Base-by-base conservation (phyloP, 35 echinoderm and acorn worm genomes). In the Lytechinus pictus region DNA sequence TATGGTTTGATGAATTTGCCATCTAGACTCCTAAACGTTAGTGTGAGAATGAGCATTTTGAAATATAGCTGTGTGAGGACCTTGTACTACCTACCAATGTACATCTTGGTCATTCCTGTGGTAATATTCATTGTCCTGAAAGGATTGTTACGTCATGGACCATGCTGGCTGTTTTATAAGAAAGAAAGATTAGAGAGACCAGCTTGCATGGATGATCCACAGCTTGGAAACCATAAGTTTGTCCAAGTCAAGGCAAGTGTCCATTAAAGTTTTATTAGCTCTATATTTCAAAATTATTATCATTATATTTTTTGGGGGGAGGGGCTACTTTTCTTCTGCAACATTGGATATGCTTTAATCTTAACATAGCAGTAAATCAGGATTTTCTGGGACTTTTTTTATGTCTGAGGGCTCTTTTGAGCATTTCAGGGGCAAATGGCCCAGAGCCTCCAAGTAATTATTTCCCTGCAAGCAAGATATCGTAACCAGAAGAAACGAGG, bases 181-280 rank as follows among this genome's bases (percentile, higher is more conserved):
- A 89, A 71, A 33, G 89, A 94, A 66, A 92, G 95, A 71, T 55
- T 94, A 9, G 54, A 95, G 86, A 95, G 95, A 54, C 96, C 96
- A 13, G 29, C 91, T 6, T 96, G 96, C 95, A 96, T 97, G 96
- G 86, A 97, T 53, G 92, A 97, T 54, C 96, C 91, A 19, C 91
- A 97, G 52, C 95, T 97, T n/a, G 96, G 96, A 9, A 94, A 86
- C 10, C 96, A 97, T 79, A 92, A 95, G 12, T 93, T 96, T 89
- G 52, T 97, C 9, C 92, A 87, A 87, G 92, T 92, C 3, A 94
- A 87, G 95, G 96, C 95, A 79, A 55, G 96, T 96, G 66, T n/a
- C 66, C 24, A 72, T n/a, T n/a, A 44, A 44, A 44, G 33, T 44
- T 2, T 44, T 1, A 1, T 44, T 60, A 60, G 66, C 21, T 79